Evolutionary conservation across 2,888 invertebrate genomes (phyloP).

Genomic region (Xylophagus ater): DNA sequence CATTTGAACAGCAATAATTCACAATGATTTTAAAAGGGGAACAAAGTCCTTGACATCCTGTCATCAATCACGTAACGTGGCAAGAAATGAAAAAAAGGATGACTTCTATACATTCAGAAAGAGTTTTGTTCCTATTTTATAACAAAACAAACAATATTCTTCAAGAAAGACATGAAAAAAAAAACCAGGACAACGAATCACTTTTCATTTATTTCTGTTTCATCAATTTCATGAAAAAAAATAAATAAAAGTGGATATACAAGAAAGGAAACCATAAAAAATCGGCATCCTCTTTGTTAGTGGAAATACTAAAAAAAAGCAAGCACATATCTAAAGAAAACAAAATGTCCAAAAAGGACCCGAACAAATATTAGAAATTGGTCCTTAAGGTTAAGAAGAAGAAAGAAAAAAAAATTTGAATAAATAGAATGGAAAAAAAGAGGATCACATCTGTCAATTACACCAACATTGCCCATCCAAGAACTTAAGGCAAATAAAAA

Average conservation of each 20-base stretch:
- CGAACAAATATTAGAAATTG: slow-evolving; percentile 10
- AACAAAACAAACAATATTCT: background rate
- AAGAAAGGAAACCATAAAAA: slow-evolving; percentile 6
- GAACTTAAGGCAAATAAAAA: too few species aligned
- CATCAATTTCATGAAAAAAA: slow-evolving; percentile 12
- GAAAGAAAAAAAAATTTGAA: background rate
- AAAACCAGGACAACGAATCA: slow-evolving; percentile 6
- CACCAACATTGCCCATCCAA: slow-evolving; percentile 10
- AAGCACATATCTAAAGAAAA: background rate
- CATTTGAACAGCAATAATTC: slow-evolving; percentile 13
- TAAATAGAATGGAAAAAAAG: slow-evolving; percentile 3
- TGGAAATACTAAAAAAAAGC: background rate
- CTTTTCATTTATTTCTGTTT: slow-evolving; percentile 13
- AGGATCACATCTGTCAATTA: slow-evolving; percentile 13
- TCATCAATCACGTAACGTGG: slow-evolving; percentile 14
- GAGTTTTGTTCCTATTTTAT: background rate
- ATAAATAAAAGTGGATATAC: slow-evolving; percentile 9
- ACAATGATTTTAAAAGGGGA: slow-evolving; percentile 8
- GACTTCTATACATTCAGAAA: background rate
- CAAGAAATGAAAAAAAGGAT: too few species aligned
- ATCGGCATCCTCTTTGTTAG: slow-evolving; percentile 4
- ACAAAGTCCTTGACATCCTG: slow-evolving; percentile 14
- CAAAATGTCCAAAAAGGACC: background rate
- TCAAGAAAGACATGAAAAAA: background rate
- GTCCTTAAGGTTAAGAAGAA: slow-evolving; percentile 3